Conservation (phyloP, 1,140 invertebrate species). For the Drepana arcuata region DNA sequence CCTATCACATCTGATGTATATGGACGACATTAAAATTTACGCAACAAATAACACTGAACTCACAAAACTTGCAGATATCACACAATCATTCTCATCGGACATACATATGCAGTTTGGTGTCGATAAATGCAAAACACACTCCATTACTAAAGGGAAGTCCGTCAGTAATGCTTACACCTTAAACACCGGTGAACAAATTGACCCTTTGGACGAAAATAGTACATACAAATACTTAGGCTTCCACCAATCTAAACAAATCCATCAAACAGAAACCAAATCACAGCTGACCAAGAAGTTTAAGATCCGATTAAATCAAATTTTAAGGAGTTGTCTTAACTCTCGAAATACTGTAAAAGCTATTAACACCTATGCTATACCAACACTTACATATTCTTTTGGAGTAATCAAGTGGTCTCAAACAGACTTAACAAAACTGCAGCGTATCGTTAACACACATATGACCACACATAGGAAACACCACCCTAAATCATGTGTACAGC, state of each 20-base stretch:
- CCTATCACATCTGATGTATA: slow-evolving; percentile 10
- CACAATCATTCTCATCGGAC: slow-evolving; percentile 5
- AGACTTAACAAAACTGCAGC: too few relatives aligned
- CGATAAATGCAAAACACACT: slow-evolving; percentile 15
- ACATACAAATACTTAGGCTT: slow-evolving; percentile 21
- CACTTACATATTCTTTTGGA: slow-evolving; percentile 19
- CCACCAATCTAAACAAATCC: slow-evolving; percentile 8
- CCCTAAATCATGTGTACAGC: too few relatives aligned
- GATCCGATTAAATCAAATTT: slow-evolving; percentile 10
- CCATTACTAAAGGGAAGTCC: slow-evolving; percentile 10
- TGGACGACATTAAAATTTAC: slow-evolving; percentile 14
- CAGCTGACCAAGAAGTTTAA: slow-evolving; percentile 6
- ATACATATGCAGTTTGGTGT: slow-evolving; percentile 16
- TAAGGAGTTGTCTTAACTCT: slow-evolving; percentile 5
- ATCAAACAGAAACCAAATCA: slow-evolving; percentile 10
- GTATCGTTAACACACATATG: too few relatives aligned
- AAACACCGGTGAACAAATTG: slow-evolving; percentile 3
- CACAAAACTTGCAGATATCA: slow-evolving; percentile 4
- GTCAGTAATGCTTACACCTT: neutral
- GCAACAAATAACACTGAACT: slow-evolving; percentile 1
- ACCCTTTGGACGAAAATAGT: slow-evolving; percentile 2
- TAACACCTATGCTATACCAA: slow-evolving; percentile 20
- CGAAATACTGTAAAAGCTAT: slow-evolving; percentile 16
- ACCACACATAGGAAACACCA: too few relatives aligned
- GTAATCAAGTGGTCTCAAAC: slow-evolving; percentile 15